Percentiles rank a stretch among this genome's conserved stretches.
These are phyloP conservation scores for Ceyx melanurus DNA, from an alignment of 2,113 vertebrate genomes.

Conservation along the genomic window DNA sequence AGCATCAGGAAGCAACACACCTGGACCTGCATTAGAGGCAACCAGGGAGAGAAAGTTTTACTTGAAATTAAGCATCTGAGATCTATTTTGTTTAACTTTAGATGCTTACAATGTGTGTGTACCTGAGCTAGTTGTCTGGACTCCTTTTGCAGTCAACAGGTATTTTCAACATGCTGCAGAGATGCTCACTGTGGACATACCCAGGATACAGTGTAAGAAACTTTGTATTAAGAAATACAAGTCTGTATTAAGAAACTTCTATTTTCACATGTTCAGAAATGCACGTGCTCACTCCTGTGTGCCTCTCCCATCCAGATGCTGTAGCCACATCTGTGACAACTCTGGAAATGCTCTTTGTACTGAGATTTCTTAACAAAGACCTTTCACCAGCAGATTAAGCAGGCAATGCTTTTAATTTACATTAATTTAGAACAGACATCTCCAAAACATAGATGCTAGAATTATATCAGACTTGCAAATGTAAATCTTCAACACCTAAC, in stretches of 20 bases:
- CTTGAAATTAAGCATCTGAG: not conserved
- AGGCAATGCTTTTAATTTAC: not conserved
- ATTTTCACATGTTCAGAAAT: not conserved
- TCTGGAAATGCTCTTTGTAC: not conserved
- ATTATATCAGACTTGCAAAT: conserved; percentile 26
- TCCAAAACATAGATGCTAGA: not conserved
- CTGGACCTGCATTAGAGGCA: not conserved
- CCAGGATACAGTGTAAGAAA: not conserved
- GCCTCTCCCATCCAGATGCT: not conserved
- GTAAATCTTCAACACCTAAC: not conserved
- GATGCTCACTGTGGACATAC: not conserved
- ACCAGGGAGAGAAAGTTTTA: not conserved
- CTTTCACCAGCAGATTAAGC: not conserved
- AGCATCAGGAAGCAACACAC: not conserved
- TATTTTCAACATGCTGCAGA: not conserved
- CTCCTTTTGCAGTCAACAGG: not conserved
- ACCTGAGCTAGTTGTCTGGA: not conserved
- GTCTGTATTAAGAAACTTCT: not conserved
- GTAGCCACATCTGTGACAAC: not conserved
- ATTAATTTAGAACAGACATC: not conserved
- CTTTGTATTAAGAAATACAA: too few species aligned
- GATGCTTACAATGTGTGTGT: not conserved
- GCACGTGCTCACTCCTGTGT: not conserved
- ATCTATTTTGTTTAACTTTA: not conserved
- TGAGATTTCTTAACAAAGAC: not conserved